Conservation (phyloP, 2,113 vertebrate genomes). For the Bagarius yarrelli region DNA sequence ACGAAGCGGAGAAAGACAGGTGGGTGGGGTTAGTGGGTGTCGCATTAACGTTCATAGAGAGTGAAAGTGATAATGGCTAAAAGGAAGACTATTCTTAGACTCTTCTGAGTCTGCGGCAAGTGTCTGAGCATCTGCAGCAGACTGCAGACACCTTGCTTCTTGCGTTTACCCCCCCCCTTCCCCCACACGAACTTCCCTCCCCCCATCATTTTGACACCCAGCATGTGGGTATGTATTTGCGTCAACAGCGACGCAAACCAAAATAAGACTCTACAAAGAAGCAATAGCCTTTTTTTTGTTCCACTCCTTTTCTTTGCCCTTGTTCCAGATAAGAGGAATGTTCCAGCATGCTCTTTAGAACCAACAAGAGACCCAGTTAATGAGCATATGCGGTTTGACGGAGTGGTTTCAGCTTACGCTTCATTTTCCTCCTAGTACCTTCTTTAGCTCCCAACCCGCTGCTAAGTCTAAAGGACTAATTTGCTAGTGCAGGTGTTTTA, state of each 20-base stretch:
- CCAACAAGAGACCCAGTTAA: conserved; percentile 41
- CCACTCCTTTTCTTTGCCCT: conserved; percentile 8
- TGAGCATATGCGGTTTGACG: conserved; percentile 40
- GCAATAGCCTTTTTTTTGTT: conserved; percentile 32
- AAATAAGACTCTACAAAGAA: conserved; percentile 44
- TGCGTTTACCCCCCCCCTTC: neutral
- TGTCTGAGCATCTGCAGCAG: conserved; percentile 43
- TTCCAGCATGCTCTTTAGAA: conserved; percentile 43
- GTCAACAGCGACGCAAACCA: conserved; percentile 40
- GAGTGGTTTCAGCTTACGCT: conserved; percentile 26
- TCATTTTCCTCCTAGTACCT: conserved; percentile 16
- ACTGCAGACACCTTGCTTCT: conserved; percentile 35
- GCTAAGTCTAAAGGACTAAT: conserved; percentile 34
- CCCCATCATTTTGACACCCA: conserved; percentile 23
- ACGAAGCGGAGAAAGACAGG: neutral
- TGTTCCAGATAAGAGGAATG: conserved; percentile 36
- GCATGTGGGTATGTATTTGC: conserved; percentile 49
- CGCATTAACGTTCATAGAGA: conserved; percentile 9
- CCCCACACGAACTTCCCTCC: neutral
- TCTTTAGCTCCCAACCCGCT: conserved; percentile 3
- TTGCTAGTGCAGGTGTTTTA: neutral
- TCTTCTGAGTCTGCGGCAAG: conserved; percentile 36
- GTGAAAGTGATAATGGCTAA: conserved; percentile 46
- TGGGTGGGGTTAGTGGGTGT: neutral
- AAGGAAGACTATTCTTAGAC: conserved; percentile 53